Evolutionary conservation across 2,113 vertebrate species (phyloP).

Genomic region (Erpornis zantholeuca): DNA sequence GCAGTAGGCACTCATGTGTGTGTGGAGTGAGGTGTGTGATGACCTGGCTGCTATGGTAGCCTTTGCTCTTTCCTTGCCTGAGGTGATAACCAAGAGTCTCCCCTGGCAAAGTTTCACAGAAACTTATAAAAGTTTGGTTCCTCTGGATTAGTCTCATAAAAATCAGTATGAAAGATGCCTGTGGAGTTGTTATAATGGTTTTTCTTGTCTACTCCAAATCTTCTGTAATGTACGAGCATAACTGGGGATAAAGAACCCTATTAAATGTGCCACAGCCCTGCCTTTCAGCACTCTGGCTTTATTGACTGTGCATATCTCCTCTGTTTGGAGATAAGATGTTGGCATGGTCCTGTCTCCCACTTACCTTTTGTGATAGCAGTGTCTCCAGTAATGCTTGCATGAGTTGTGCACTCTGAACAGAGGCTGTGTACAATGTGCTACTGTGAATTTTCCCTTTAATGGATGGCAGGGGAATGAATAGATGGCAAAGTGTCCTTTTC

Average conservation of each 20-base stretch:
- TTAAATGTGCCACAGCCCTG: accelerated
- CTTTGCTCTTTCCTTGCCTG: background rate
- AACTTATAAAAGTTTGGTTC: background rate
- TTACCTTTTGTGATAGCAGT: background rate
- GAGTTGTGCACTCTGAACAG: background rate
- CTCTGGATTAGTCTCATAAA: background rate
- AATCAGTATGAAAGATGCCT: background rate
- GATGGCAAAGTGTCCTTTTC: background rate
- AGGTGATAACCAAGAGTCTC: background rate
- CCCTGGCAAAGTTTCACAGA: background rate
- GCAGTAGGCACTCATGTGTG: accelerated
- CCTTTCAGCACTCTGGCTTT: background rate
- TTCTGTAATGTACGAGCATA: background rate
- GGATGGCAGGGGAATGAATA: background rate
- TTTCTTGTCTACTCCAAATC: background rate
- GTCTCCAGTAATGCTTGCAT: background rate
- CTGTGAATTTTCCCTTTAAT: background rate
- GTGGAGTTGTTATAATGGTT: background rate
- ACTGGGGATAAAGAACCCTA: background rate
- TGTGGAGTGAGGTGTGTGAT: background rate
- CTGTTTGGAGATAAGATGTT: background rate
- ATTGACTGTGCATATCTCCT: background rate
- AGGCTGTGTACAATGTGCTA: background rate
- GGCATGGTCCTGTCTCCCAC: background rate
- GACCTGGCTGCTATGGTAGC: background rate